Evolutionary conservation across 2,113 vertebrate species (phyloP).

Genomic region (Chrysochloris asiatica): DNA sequence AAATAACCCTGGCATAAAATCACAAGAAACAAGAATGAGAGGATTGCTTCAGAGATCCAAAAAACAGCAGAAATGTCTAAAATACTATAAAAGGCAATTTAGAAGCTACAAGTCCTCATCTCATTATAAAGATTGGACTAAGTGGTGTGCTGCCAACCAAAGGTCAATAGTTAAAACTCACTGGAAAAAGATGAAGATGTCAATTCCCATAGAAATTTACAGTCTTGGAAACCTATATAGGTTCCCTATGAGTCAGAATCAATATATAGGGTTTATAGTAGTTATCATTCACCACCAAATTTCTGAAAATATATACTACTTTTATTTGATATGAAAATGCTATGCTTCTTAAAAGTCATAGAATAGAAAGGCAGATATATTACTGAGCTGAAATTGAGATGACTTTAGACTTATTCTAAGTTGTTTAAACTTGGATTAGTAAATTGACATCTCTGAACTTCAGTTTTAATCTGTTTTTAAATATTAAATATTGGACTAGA

Average conservation of each 20-base stretch:
- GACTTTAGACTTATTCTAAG: background rate
- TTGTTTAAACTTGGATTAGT: background rate
- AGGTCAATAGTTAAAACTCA: no score
- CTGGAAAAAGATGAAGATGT: no score
- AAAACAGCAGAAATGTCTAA: background rate
- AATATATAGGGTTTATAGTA: no score
- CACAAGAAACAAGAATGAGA: background rate
- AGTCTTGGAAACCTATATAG: no score
- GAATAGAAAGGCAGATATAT: slow-evolving; percentile 16
- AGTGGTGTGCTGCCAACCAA: background rate
- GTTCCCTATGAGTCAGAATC: no score
- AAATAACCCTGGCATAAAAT: background rate
- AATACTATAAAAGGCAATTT: background rate
- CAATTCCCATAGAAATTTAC: no score
- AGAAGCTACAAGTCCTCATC: background rate
- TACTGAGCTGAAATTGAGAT: background rate
- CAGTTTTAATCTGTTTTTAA: background rate
- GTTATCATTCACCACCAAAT: background rate
- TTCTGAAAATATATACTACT: background rate
- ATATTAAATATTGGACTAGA: background rate
- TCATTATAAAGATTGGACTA: no score
- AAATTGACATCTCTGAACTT: background rate
- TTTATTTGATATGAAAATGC: slow-evolving; percentile 7
- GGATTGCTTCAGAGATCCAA: background rate
- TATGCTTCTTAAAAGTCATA: background rate